phyloP scores from a whole-genome alignment of 2,888 invertebrate species.

The Lochmaea crataegi region DNA sequence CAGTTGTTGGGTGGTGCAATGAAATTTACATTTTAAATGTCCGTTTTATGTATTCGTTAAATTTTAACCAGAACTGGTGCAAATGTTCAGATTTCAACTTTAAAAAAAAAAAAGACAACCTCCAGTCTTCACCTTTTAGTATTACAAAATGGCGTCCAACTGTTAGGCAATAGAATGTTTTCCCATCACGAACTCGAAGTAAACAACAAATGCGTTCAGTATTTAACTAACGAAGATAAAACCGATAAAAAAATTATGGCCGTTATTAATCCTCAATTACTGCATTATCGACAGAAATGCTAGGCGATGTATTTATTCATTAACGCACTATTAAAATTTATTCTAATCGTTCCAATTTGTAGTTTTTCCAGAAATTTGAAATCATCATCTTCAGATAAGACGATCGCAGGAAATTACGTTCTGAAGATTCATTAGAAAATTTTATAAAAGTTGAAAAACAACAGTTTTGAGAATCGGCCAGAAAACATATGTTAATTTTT shows the following conservation, averaged over 20 bases:
- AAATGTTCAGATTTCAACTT: no score
- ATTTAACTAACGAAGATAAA: background rate
- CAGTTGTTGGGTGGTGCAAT: no score
- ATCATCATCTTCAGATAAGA: background rate
- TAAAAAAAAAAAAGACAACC: no score
- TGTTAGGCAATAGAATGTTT: background rate
- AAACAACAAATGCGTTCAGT: background rate
- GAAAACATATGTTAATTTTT: background rate
- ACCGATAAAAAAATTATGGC: background rate
- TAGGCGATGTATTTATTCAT: background rate
- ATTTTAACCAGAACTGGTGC: no score
- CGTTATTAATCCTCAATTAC: slow-evolving; percentile 1
- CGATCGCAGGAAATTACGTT: background rate
- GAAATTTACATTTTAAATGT: no score
- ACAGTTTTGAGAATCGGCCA: background rate
- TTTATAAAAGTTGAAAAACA: slow-evolving; percentile 1
- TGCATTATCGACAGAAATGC: background rate
- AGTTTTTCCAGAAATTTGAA: background rate
- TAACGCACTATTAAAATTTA: background rate
- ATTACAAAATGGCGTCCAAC: background rate
- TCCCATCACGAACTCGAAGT: background rate
- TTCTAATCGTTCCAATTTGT: background rate
- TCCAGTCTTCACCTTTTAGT: no score
- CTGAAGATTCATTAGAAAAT: no score
- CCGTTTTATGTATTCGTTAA: no score